Percentiles rank a stretch among this genome's conserved stretches.
phyloP scores from a whole-genome alignment of 2,113 vertebrate genomes.

The Xiphias gladius region DNA sequence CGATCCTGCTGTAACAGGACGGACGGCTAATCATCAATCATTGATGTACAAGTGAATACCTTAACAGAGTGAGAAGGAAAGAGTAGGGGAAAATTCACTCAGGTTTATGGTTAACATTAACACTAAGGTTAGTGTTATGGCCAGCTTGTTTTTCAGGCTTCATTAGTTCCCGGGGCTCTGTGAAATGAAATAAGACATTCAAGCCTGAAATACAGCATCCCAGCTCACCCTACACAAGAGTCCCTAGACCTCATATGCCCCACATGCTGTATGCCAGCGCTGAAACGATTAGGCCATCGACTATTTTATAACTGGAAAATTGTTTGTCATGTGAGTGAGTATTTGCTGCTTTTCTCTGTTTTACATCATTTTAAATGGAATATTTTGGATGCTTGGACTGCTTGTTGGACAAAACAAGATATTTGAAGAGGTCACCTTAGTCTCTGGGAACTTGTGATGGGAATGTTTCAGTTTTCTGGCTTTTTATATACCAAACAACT shows the following conservation, averaged over 20 bases:
- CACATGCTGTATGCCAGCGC: background rate
- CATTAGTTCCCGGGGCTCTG: background rate
- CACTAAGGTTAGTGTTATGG: background rate
- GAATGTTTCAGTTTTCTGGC: too few species aligned
- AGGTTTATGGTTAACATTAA: constrained; percentile 19
- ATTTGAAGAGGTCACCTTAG: too few species aligned
- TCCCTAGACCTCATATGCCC: background rate
- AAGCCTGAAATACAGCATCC: background rate
- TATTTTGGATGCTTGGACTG: too few species aligned
- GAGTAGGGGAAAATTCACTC: background rate
- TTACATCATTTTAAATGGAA: too few species aligned
- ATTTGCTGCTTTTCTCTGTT: too few species aligned
- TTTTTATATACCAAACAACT: too few species aligned
- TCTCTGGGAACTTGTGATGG: too few species aligned
- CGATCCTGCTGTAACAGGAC: background rate
- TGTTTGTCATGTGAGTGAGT: background rate
- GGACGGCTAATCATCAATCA: background rate
- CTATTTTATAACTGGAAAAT: background rate
- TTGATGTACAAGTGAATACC: background rate
- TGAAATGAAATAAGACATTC: background rate
- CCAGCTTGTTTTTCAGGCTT: background rate
- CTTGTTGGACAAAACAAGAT: too few species aligned
- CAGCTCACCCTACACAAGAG: background rate
- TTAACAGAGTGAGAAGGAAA: background rate
- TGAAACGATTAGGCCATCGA: background rate